Evolutionary conservation across 2,888 invertebrate species (phyloP).

Genomic region (Chydorus sphaericus): DNA sequence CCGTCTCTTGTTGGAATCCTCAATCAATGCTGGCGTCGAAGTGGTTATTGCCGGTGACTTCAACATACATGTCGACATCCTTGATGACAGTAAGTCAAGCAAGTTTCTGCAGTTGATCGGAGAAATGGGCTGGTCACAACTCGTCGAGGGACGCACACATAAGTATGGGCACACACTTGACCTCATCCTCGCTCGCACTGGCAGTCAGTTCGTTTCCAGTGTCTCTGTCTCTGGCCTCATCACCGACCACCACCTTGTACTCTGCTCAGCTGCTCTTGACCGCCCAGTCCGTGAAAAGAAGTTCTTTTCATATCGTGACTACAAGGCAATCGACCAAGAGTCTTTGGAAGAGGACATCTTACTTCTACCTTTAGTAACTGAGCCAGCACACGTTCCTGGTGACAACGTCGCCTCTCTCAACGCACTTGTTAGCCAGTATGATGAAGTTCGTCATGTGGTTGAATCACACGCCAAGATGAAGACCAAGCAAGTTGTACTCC

Average conservation of each 20-base stretch:
- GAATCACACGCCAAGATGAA: background rate
- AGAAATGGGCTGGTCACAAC: too few relatives aligned
- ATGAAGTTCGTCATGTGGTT: background rate
- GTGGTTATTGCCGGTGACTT: too few relatives aligned
- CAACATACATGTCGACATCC: too few relatives aligned
- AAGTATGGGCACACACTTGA: background rate
- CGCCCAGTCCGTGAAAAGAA: background rate
- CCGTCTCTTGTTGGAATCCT: too few relatives aligned
- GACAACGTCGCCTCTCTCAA: background rate
- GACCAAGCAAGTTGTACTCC: background rate
- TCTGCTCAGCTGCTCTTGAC: too few relatives aligned
- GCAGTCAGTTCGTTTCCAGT: background rate
- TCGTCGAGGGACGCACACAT: background rate
- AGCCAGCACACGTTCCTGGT: background rate
- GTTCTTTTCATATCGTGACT: background rate
- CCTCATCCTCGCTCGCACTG: background rate
- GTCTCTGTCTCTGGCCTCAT: background rate
- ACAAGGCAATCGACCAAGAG: background rate
- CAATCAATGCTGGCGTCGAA: too few relatives aligned
- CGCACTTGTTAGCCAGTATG: background rate
- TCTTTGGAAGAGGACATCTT: background rate
- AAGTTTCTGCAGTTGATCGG: too few relatives aligned
- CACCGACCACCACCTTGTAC: background rate
- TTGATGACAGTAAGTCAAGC: too few relatives aligned
- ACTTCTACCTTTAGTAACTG: background rate